Evolutionary conservation across 2,113 vertebrate species (phyloP).

Genomic region (Clarias gariepinus): DNA sequence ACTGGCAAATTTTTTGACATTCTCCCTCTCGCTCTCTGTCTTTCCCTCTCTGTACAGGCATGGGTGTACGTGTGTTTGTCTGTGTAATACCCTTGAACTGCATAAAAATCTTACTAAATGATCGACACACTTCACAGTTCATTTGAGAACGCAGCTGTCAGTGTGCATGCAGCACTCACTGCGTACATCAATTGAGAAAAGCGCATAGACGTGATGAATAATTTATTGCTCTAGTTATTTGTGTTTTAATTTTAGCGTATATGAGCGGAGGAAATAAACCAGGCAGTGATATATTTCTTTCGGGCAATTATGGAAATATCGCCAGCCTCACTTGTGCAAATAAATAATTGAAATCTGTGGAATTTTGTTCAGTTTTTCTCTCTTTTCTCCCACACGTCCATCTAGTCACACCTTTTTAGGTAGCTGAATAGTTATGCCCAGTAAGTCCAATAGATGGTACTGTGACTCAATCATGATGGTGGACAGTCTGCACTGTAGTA

Average conservation of each 20-base stretch:
- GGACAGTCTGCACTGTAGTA: neutral
- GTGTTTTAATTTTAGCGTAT: neutral
- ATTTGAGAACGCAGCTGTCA: slow-evolving; percentile 10
- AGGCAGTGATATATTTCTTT: neutral
- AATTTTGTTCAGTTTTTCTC: neutral
- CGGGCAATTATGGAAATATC: neutral
- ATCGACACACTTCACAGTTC: neutral
- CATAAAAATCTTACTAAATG: slow-evolving; percentile 15
- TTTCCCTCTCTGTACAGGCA: neutral
- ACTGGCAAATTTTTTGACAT: neutral
- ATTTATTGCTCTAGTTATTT: slow-evolving; percentile 8
- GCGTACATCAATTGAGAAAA: neutral
- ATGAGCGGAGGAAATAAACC: neutral
- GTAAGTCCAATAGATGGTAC: neutral
- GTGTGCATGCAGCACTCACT: neutral
- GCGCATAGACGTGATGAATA: neutral
- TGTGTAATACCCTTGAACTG: neutral
- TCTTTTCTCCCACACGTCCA: too few species aligned
- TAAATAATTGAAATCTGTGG: neutral
- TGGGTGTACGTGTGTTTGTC: neutral
- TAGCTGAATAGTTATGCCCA: neutral
- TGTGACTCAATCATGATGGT: neutral
- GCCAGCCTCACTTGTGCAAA: neutral
- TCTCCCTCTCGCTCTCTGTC: neutral
- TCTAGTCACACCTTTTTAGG: neutral